Evolutionary conservation across 2,888 invertebrate genomes (phyloP), one percentile per base, ranked within the genome.

Genomic region (Spodoptera exigua): DNA sequence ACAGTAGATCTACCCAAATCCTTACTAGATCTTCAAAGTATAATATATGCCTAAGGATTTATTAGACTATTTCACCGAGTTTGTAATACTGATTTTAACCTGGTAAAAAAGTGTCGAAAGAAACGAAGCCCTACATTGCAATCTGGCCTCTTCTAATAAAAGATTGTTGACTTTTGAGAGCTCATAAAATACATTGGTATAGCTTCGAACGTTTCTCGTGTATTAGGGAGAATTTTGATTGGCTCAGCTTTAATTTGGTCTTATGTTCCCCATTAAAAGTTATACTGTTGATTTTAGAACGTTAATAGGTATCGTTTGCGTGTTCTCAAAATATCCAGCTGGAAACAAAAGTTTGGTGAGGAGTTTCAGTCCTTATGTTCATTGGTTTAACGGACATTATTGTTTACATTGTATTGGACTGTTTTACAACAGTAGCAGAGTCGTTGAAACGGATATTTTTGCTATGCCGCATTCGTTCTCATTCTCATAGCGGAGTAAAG

Each of bases 171-270:
- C 49, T 14, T 61, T 61, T 47, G 51, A 63, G 44, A 52, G 43
- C 51, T 17, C 37, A 51, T 63, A 64, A 61, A 68, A 58, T 48
- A 40, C 52, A 61, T 60, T 67, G 43, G 45, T 67, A 45, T 45
- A 55, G 70, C 48, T 63, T 61, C 32, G 12, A 61, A 60, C 37
- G 54, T 62, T 54, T 41, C 58, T 52, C 47, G 49, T 48, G 39
- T 46, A 53, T 61, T 63, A 67, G 55, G 43, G 48, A 35, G 61
- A 69, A 78, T 68, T 70, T 75, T 67, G 67, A 69, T 75, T 70
- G 57, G 59, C 46, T 21, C 3, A 45, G 65, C 41, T 76, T 68
- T 67, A 45, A 65, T 73, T 67, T 16, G 60, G 41, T 56, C 54
- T 68, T 57, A 17, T 54, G 52, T 70, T 51, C 56, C 47, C 67